Evolutionary conservation across 2,797 vertebrate genomes (phyloP), one percentile per base, ranked within the genome.

Genomic region (Anguilla marmorata): DNA sequence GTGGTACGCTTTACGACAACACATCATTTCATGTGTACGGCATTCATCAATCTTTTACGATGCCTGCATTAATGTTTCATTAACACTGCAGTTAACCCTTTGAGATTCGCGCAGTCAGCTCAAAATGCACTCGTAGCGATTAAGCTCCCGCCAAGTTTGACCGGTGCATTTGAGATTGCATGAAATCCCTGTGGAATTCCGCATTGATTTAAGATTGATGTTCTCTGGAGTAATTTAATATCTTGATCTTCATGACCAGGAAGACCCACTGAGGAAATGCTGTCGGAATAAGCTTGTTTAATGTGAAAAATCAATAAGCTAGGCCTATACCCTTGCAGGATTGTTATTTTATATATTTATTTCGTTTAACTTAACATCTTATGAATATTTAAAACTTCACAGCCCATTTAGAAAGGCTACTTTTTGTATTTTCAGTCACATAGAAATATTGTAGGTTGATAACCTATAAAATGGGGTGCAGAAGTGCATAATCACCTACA

Each of bases 11-110:
- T 85, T 85, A 85, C 48, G 30, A 86, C 45, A 72, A 74, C 69
- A 54, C 66, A 86, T 45, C 30, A 58, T 88, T 85, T 88, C 72
- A 88, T 56, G 30, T 52, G 85, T 85, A 45, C 69, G 19, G 21
- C 52, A 88, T 74, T 24, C 52, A 88, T 74, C 24, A 85, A 85
- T 85, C 83, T 41, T 74, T 85, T 50, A 85, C 19, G 58, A 84
- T 52, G 50, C 63, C 87, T 72, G 50, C n/a, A 85, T 74, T 54
- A 88, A 88, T 88, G 24, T 85, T 50, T 86, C 66, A 86, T 86
- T 86, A 72, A 76, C 83, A 72, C 52, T 76, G 83, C 50, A 85
- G 52, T 85, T 88, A 85, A 76, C 58, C 54, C 48, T 69, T 86
- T 72, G 58, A 48, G 60, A 16, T 84, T 84, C 14, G 72, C 72